These are phyloP conservation scores for Pristionchus exspectatus DNA, from an alignment of 2,888 invertebrate species.

Conservation along the genomic window DNA sequence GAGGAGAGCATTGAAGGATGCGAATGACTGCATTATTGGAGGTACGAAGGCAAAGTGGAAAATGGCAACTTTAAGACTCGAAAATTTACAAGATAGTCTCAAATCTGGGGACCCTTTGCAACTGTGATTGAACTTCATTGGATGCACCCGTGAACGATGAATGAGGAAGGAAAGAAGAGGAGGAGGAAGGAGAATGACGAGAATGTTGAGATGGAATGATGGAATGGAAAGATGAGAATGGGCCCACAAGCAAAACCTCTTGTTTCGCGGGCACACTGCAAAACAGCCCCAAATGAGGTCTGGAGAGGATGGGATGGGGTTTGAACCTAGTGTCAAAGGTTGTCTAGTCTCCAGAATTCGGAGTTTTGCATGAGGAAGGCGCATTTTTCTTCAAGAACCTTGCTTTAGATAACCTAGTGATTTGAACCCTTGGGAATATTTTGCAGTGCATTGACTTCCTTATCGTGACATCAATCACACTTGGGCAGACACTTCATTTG, in stretches of 20 bases:
- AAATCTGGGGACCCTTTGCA: too few species aligned
- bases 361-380: too few species aligned
- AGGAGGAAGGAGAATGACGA: slow-evolving; percentile 5
- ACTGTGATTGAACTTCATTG: too few species aligned
- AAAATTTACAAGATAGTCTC: too few species aligned
- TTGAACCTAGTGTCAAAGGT: too few species aligned
- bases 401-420: too few species aligned
- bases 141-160: not conserved
- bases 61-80: too few species aligned
- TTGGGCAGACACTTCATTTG: not conserved
- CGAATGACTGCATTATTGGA: not conserved
- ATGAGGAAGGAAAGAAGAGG: slow-evolving; percentile 13
- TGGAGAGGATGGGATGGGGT: not conserved
- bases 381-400: too few species aligned
- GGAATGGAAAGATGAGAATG: slow-evolving; percentile 47
- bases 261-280: not conserved
- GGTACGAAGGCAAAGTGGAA: not conserved
- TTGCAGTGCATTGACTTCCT: not conserved
- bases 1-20: not conserved
- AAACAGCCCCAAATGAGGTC: not conserved
- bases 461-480: slow-evolving; percentile 15
- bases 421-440: too few species aligned
- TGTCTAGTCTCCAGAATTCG: too few species aligned
- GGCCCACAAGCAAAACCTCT: not conserved
- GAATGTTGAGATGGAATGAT: not conserved